Evolutionary conservation across 2,113 vertebrate species (phyloP).

Genomic region (Cairina moschata): DNA sequence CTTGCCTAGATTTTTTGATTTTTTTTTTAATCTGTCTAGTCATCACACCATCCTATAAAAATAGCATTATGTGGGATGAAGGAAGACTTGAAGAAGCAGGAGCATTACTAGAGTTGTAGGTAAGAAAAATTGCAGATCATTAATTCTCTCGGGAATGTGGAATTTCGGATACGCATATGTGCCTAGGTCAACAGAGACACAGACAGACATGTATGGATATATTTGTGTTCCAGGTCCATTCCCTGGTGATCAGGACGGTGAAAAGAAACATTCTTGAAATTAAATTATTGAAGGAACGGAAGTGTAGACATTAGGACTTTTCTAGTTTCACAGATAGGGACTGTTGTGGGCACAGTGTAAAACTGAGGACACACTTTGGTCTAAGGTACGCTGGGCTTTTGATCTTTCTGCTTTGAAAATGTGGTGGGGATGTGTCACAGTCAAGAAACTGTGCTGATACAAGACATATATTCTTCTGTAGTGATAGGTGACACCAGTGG

Average conservation of each 20-base stretch:
- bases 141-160: neutral
- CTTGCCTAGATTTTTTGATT: conserved; percentile 13
- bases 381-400: neutral
- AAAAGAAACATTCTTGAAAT: neutral
- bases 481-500: rapidly evolving
- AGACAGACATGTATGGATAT: neutral
- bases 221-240: neutral
- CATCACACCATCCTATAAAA: conserved; percentile 37
- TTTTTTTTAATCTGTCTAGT: conserved; percentile 37
- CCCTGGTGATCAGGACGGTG: rapidly evolving
- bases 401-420: neutral
- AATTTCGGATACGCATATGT: neutral
- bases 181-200: neutral
- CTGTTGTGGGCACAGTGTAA: neutral
- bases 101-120: conserved; percentile 31
- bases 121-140: neutral
- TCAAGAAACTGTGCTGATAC: neutral
- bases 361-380: neutral
- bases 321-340: neutral
- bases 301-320: neutral
- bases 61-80: conserved; percentile 10
- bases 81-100: neutral
- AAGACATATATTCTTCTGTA: neutral
- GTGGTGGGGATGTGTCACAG: neutral
- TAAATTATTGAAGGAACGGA: neutral